Percentiles rank a stretch among this genome's conserved stretches.
These are phyloP conservation scores for Henicopernis longicauda DNA, from an alignment of 2,113 vertebrate species.

Conservation along the genomic window DNA sequence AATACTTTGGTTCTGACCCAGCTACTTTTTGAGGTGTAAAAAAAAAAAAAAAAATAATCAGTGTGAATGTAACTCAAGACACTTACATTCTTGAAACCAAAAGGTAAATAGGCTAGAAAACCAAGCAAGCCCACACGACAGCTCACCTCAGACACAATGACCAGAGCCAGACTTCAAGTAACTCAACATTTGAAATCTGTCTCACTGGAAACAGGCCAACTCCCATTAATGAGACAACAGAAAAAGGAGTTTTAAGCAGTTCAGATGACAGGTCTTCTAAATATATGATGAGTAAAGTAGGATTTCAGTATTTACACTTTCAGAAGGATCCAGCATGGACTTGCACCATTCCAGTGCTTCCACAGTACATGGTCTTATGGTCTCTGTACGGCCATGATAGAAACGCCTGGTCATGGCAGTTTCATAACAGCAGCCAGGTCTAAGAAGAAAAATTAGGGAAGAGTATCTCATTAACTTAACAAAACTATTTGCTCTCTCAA, in stretches of 20 bases:
- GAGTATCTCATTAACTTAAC: neutral
- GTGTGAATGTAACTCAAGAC: neutral
- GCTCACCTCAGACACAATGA: neutral
- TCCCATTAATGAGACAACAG: neutral
- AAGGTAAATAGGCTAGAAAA: neutral
- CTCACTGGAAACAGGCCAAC: neutral
- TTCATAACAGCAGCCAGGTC: constrained; percentile 92
- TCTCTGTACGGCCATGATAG: constrained; percentile 95
- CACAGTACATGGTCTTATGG: constrained; percentile 84
- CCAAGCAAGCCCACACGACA: neutral
- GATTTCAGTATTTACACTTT: constrained; percentile 67
- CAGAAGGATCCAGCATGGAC: constrained; percentile 81
- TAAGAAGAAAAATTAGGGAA: constrained; percentile 42
- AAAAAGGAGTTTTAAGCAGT: neutral
- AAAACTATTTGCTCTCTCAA: neutral
- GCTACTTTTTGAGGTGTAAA: neutral
- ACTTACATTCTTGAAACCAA: neutral
- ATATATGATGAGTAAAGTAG: neutral
- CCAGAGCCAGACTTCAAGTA: neutral
- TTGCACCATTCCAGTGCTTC: constrained; percentile 89
- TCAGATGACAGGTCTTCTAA: neutral
- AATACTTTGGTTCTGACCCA: neutral
- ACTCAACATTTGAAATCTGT: neutral
- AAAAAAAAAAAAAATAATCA: neutral
- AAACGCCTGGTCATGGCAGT: constrained; percentile 90